Base-by-base conservation (phyloP, 2,888 invertebrate genomes). In the Mechanitis messenoides region DNA sequence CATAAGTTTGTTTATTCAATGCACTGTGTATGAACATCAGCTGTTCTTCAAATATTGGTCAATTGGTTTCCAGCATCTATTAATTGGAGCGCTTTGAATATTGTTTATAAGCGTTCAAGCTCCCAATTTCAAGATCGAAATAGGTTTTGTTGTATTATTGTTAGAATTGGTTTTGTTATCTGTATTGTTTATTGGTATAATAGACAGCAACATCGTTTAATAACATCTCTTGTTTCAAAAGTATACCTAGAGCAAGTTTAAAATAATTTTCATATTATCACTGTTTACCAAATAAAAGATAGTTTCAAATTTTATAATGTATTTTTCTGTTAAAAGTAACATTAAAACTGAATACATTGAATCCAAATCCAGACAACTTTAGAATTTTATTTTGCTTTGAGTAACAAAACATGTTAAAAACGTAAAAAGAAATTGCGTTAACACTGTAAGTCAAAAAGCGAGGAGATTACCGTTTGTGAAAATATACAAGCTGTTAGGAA, bases 11-110 rank as follows among this genome's bases (percentile, higher is more conserved):
- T 69, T 46, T 78, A 79, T 83, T 60, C 71, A 63, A 65, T 79
- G 75, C 60, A 69, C 50, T 46, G 9, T 20, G 28, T 31, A 38
- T 59, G 20, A 59, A 63, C 65, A 70, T 81, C 69, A 63, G 79
- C 72, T 72, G 63, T 69, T 80, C 68, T 61, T 70, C 62, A 63
- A 63, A 56, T 56, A 63, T 60, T 58, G 64, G 67, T 64, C 76
- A 74, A 82, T 85, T 82, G 80, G 74, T 72, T 73, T 72, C 71
- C 73, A 80, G 76, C 74, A 75, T 78, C 77, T 75, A 80, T 82
- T 83, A 83, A 85, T 86, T 81, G 81, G 72, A 75, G 69, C 66
- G 72, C 71, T 73, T 74, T 75, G 76, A 77, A 79, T 77, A 78
- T 77, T 76, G 74, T 66, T 64, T 64, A 58, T 58, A 70, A 77